These are phyloP conservation scores for Rhinatrema bivittatum DNA, from an alignment of 2,797 vertebrate species.

Conservation along the genomic window DNA sequence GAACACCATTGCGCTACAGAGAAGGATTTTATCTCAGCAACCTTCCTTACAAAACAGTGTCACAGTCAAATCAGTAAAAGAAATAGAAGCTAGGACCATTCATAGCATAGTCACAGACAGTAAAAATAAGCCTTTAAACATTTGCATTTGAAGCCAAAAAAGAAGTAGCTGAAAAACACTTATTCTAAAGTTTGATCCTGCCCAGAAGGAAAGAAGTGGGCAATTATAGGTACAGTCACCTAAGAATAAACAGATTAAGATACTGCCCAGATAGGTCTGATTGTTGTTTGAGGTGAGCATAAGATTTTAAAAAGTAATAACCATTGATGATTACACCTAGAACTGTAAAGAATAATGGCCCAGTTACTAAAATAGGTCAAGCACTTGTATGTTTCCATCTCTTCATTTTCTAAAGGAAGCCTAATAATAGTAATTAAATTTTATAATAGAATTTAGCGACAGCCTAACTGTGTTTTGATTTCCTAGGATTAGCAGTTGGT, in stretches of 20 bases:
- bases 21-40: too few relatives aligned
- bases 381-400: conserved; percentile 14
- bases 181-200: background rate
- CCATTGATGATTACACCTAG: conserved; percentile 12
- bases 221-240: too few relatives aligned
- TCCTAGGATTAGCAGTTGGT: conserved; percentile 25
- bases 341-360: conserved; percentile 22
- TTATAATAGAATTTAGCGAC: conserved; percentile 32
- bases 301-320: conserved; percentile 8
- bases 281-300: conserved; percentile 9
- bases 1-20: too few relatives aligned
- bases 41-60: too few relatives aligned
- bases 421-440: conserved; percentile 40
- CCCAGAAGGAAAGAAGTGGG: too few relatives aligned
- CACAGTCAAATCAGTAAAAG: too few relatives aligned
- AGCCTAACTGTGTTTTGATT: conserved; percentile 47
- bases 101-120: too few relatives aligned
- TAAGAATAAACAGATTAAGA: too few relatives aligned
- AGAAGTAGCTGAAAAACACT: background rate
- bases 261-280: conserved; percentile 6
- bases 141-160: too few relatives aligned
- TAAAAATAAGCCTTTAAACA: too few relatives aligned
- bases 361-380: conserved; percentile 18
- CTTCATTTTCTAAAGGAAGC: conserved; percentile 29
- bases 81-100: too few relatives aligned